Evolutionary conservation across 2,888 invertebrate genomes (phyloP).

Genomic region (Amphiduros pacificus): DNA sequence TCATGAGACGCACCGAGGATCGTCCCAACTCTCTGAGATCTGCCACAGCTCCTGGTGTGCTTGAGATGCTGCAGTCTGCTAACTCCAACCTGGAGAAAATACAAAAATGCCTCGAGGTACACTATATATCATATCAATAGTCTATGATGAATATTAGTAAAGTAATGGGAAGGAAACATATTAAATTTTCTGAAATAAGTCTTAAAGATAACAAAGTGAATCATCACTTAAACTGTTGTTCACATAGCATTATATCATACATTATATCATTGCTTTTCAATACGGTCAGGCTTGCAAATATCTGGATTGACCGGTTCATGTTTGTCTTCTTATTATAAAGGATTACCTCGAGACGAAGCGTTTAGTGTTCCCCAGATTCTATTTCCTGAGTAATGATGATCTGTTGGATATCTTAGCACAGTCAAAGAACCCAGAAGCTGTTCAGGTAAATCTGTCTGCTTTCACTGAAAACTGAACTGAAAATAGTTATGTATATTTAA

Average conservation of each 20-base stretch:
- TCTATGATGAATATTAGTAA: too few relatives aligned
- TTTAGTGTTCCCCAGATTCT: constrained; percentile 58
- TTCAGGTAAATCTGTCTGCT: constrained; percentile 49
- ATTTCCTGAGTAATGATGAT: constrained; percentile 60
- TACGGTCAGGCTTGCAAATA: too few relatives aligned
- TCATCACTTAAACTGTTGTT: too few relatives aligned
- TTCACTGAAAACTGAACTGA: background rate
- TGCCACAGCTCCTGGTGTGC: constrained; percentile 54
- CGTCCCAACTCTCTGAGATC: constrained; percentile 57
- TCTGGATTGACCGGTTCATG: too few relatives aligned
- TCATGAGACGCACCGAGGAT: constrained; percentile 57
- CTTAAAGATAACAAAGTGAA: too few relatives aligned
- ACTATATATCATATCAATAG: too few relatives aligned
- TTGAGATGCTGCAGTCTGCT: constrained; percentile 53
- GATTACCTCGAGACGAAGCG: constrained; percentile 59
- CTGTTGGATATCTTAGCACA: constrained; percentile 58
- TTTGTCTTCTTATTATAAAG: too few relatives aligned
- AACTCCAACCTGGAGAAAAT: constrained; percentile 57
- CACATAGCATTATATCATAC: too few relatives aligned
- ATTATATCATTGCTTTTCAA: too few relatives aligned
- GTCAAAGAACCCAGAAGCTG: constrained; percentile 57
- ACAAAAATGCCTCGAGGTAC: constrained; percentile 57
- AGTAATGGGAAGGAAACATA: too few relatives aligned
- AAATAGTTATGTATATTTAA: background rate
- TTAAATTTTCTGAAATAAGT: too few relatives aligned